A percentile compares a stretch with the other conserved stretches of the same genome.
Conservation (phyloP, 1,140 invertebrate species). For the Agrypnia vestita region DNA sequence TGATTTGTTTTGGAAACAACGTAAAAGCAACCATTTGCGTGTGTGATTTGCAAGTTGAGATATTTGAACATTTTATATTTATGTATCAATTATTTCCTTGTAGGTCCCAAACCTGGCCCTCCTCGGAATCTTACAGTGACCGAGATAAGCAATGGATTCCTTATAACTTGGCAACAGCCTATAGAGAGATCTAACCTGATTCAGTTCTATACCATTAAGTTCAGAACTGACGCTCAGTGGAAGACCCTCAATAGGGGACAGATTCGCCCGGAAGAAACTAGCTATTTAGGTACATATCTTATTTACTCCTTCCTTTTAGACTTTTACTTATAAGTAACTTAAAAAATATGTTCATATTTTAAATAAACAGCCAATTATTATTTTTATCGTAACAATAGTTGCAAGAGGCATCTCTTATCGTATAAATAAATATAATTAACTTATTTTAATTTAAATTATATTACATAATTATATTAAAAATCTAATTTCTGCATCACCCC, state of each 20-base stretch:
- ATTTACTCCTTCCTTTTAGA: background rate
- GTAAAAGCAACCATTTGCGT: too few species aligned
- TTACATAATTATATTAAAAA: too few species aligned
- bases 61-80: background rate
- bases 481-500: too few species aligned
- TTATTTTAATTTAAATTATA: background rate
- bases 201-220: constrained; percentile 94
- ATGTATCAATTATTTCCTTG: constrained; percentile 43
- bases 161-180: constrained; percentile 92
- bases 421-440: background rate
- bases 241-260: constrained; percentile 89
- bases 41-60: background rate
- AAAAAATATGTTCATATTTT: background rate
- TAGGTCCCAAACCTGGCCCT: constrained; percentile 90
- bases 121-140: constrained; percentile 91
- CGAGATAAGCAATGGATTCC: constrained; percentile 88
- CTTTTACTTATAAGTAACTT: background rate
- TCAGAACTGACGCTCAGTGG: constrained; percentile 89
- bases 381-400: background rate
- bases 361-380: background rate
- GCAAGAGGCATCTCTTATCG: background rate
- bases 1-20: too few species aligned
- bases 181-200: constrained; percentile 84
- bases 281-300: constrained; percentile 81
- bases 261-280: constrained; percentile 90